Evolutionary conservation across 1,140 invertebrate species (phyloP).

Genomic region (Bathynomus jamesi): DNA sequence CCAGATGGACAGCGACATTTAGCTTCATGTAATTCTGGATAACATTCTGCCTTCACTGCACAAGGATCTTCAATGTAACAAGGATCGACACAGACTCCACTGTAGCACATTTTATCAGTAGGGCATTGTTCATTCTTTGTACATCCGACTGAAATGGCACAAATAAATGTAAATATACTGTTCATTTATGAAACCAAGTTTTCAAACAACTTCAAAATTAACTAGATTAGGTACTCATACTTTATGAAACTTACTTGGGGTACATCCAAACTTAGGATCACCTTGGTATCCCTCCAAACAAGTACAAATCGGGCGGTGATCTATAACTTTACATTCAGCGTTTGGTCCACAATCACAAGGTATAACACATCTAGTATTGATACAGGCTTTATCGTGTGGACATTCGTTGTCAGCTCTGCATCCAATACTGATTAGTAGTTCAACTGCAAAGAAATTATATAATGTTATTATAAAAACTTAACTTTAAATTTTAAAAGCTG

Average conservation of each 20-base stretch:
- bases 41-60: constrained; percentile 72
- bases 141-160: constrained; percentile 55
- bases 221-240: too few species aligned
- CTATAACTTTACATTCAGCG: constrained; percentile 55
- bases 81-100: constrained; percentile 72
- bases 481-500: constrained; percentile 48
- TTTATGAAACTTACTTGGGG: constrained; percentile 26
- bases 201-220: too few species aligned
- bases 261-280: constrained; percentile 40
- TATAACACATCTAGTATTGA: constrained; percentile 61
- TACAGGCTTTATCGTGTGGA: constrained; percentile 59
- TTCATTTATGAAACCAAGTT: too few species aligned
- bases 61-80: constrained; percentile 65
- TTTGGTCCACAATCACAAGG: constrained; percentile 68
- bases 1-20: constrained; percentile 41
- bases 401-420: constrained; percentile 64
- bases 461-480: background rate
- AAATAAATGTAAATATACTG: background rate
- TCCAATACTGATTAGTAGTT: constrained; percentile 59
- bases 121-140: constrained; percentile 68
- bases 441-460: constrained; percentile 41
- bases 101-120: constrained; percentile 64
- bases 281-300: constrained; percentile 42
- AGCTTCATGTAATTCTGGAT: constrained; percentile 57
- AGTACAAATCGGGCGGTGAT: constrained; percentile 41